These are phyloP conservation scores for Sinohyriopsis cumingii DNA, from an alignment of 2,888 invertebrate species.

Conservation along the genomic window DNA sequence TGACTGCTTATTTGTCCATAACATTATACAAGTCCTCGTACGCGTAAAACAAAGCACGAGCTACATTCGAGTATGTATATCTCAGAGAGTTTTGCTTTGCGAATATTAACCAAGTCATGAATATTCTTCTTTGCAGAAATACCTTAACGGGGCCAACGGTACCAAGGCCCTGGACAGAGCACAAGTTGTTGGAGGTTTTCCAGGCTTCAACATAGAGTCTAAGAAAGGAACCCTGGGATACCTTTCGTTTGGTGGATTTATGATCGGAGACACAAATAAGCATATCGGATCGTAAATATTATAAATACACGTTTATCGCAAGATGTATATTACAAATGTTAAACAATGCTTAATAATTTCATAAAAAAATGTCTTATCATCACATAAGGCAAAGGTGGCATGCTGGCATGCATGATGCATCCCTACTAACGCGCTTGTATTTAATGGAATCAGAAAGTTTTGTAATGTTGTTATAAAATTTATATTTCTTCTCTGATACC, in stretches of 20 bases:
- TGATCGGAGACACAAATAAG: constrained; percentile 30
- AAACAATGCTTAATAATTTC: too few relatives aligned
- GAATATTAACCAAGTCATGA: background rate
- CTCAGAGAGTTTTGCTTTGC: background rate
- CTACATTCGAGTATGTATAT: background rate
- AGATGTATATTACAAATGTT: too few relatives aligned
- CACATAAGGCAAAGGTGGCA: too few relatives aligned
- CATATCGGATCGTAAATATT: constrained; percentile 31
- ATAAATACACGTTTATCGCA: background rate
- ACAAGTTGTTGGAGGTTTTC: constrained; percentile 41
- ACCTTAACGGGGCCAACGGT: constrained; percentile 22
- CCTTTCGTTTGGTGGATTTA: constrained; percentile 39
- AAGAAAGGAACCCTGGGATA: constrained; percentile 30
- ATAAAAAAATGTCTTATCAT: too few relatives aligned
- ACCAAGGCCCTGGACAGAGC: constrained; percentile 23
- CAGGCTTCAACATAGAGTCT: constrained; percentile 38
- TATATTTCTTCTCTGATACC: too few relatives aligned
- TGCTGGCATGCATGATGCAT: too few relatives aligned
- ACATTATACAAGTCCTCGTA: too few relatives aligned
- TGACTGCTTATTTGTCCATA: too few relatives aligned
- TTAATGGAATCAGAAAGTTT: too few relatives aligned
- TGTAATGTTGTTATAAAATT: too few relatives aligned
- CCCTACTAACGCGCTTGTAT: too few relatives aligned
- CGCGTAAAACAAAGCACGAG: too few relatives aligned
- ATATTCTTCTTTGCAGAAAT: constrained; percentile 21